A percentile compares a stretch with the other conserved stretches of the same genome.
Conservation (phyloP, 1,140 invertebrate species). For the Cataglyphis hispanica region DNA sequence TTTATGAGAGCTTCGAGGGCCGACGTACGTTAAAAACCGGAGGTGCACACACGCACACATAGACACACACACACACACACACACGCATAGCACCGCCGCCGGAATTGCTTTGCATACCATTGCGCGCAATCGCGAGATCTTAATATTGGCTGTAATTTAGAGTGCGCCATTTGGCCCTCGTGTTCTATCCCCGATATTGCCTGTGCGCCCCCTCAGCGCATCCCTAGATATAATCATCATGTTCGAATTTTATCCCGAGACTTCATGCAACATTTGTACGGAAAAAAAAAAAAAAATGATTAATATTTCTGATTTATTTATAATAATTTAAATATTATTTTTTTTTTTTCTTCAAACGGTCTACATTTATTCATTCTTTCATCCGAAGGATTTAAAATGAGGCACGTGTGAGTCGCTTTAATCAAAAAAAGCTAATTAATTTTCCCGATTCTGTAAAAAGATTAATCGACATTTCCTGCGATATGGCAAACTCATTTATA, state of each 20-base stretch:
- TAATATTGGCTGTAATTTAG: slow-evolving; percentile 83
- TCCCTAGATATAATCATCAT: slow-evolving; percentile 20
- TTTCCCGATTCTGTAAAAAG: neutral
- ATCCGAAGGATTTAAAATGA: neutral
- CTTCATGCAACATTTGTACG: neutral
- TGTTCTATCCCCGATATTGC: slow-evolving; percentile 53
- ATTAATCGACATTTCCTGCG: neutral
- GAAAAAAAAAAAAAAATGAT: neutral
- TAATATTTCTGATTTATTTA: slow-evolving; percentile 21
- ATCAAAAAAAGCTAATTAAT: slow-evolving; percentile 4
- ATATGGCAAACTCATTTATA: neutral
- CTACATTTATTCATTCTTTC: too few species aligned
- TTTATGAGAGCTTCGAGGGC: slow-evolving; percentile 77
- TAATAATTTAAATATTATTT: neutral
- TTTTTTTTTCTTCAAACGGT: neutral
- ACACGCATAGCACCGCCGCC: slow-evolving; percentile 45
- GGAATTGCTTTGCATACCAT: slow-evolving; percentile 84
- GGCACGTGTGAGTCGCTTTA: neutral
- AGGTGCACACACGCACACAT: slow-evolving; percentile 62
- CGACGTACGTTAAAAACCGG: slow-evolving; percentile 76
- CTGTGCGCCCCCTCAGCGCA: slow-evolving; percentile 39
- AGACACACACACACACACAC: slow-evolving; percentile 23
- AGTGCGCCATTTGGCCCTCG: slow-evolving; percentile 61
- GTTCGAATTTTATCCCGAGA: neutral
- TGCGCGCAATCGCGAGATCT: slow-evolving; percentile 84